Conservation (phyloP, 2,888 invertebrate species). For the Ophion obscuratus region DNA sequence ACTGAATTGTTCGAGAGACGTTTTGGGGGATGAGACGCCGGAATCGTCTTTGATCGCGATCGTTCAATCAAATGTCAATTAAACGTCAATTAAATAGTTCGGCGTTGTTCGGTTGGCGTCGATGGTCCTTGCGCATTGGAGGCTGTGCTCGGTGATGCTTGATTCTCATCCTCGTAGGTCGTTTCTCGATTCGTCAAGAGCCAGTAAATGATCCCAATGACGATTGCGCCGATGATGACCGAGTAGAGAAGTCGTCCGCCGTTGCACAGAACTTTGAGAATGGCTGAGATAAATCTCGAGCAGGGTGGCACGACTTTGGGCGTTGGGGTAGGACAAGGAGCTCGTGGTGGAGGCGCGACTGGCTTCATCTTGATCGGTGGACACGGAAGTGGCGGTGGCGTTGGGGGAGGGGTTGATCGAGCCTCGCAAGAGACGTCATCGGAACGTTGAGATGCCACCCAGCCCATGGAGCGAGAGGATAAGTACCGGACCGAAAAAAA, state of each 20-base stretch:
- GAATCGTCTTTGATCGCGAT: neutral
- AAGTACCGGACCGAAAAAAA: slow-evolving; percentile 2
- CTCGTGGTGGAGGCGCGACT: slow-evolving; percentile 34
- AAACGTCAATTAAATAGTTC: too few species aligned
- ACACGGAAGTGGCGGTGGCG: slow-evolving; percentile 32
- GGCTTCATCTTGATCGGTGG: slow-evolving; percentile 34
- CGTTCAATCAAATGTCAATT: too few species aligned
- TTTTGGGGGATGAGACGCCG: neutral
- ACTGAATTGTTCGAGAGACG: neutral
- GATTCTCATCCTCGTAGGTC: slow-evolving; percentile 16
- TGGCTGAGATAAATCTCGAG: slow-evolving; percentile 55
- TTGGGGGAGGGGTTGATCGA: slow-evolving; percentile 21
- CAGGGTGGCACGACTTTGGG: slow-evolving; percentile 55
- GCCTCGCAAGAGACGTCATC: slow-evolving; percentile 32
- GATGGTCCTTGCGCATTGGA: slow-evolving; percentile 17
- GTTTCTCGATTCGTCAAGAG: slow-evolving; percentile 51
- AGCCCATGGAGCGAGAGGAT: slow-evolving; percentile 45
- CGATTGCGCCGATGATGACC: slow-evolving; percentile 48
- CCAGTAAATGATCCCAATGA: slow-evolving; percentile 58
- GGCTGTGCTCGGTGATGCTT: slow-evolving; percentile 16
- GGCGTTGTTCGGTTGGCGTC: neutral
- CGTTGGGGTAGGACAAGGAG: slow-evolving; percentile 34
- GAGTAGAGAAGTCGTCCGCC: slow-evolving; percentile 58
- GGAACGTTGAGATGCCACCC: slow-evolving; percentile 32
- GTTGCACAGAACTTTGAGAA: slow-evolving; percentile 59